Evolutionary conservation across 2,888 invertebrate genomes (phyloP).

Genomic region (Eristalis tenax): DNA sequence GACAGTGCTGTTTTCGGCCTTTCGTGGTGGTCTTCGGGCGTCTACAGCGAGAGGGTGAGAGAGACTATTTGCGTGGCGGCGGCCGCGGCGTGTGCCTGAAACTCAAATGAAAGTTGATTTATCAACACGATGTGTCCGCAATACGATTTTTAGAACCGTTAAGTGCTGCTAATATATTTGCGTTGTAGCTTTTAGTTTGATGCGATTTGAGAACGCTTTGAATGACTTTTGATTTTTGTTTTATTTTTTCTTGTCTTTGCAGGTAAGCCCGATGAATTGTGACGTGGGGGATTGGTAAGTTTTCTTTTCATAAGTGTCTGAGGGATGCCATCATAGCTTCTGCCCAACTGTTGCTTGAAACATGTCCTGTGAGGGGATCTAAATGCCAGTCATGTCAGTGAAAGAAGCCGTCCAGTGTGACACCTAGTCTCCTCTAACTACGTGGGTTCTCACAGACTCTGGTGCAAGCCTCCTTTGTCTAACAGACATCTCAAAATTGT

Average conservation of each 20-base stretch:
- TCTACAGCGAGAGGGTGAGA: background rate
- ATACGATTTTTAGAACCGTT: background rate
- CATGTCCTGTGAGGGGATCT: no score
- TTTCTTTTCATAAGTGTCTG: background rate
- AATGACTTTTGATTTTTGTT: background rate
- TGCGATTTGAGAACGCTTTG: background rate
- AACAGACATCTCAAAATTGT: no score
- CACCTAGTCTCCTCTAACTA: no score
- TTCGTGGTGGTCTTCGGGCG: conserved; percentile 32
- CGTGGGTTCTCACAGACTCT: no score
- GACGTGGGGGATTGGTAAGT: background rate
- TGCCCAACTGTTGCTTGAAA: no score
- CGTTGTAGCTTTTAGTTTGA: no score
- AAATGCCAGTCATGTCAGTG: no score
- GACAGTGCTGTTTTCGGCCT: conserved; percentile 27
- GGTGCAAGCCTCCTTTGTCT: no score
- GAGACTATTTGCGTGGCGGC: conserved; percentile 40
- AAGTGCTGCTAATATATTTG: background rate
- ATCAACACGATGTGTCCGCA: conserved; percentile 4
- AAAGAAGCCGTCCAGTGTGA: no score
- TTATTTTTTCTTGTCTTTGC: background rate
- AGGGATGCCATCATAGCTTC: no score
- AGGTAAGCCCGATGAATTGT: background rate
- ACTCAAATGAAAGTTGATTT: conserved; percentile 50
- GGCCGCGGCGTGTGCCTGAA: conserved; percentile 1